Evolutionary conservation across 2,797 vertebrate species (phyloP), one percentile per base, ranked within the genome.

Genomic region (Anguilla megastoma): DNA sequence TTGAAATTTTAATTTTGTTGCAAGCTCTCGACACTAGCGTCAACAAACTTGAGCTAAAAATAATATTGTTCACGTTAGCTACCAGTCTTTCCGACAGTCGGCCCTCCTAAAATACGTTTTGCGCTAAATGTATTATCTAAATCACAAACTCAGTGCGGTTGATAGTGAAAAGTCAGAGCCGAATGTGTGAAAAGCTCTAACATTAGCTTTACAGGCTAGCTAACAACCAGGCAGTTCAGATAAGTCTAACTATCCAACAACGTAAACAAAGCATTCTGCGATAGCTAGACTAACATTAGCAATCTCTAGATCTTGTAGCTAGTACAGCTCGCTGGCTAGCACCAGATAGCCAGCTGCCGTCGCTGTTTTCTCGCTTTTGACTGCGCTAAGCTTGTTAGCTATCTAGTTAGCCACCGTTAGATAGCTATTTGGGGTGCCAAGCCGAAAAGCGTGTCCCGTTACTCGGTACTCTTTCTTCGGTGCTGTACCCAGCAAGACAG

Each of bases 361-460:
- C 71, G 71, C 71, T 3, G 2, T 33, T 79, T 6, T 41, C 14
- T 79, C 6, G 16, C 36, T 36, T 60, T 33, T 24, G 21, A 16
- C 12, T 30, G n/a, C 16, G 16, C 50, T 56, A 36, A 41, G 50
- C 83, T 92, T 88, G 66, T 91, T 89, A 85, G 66, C 52, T 89
- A 85, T 66, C 52, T 56, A 56, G 9, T 27, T 41, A 54, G 48
- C 36, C 16, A 58, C 14, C n/a, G 84, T 10, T 63, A 41, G 36
- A 41, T 41, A 2, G 63, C 60, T 88, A 54, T 88, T 85, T 41
- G 50, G 50, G 36, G 56, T 54, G 50, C 18, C 9, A 16, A 36
- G 7, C 48, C 41, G 63, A 45, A 69, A 58, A 71, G 60, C 85
- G 41, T 27, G 41, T 66, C 56, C 71, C 16, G 52, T 58, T 63